phyloP scores from a whole-genome alignment of 2,113 vertebrate species.

The Oreochromis spilurus region DNA sequence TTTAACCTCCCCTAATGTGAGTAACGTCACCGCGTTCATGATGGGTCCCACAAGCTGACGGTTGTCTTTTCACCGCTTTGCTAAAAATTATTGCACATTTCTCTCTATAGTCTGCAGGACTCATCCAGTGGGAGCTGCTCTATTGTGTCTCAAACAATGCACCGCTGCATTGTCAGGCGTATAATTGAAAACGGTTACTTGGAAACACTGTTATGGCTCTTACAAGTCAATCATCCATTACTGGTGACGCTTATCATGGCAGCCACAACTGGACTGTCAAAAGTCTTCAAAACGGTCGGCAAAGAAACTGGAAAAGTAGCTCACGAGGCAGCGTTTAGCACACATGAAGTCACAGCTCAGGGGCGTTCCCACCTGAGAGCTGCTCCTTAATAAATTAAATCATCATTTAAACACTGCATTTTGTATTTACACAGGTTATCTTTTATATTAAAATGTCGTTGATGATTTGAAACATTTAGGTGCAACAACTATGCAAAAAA shows the following conservation, averaged over 20 bases:
- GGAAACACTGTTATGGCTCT: neutral
- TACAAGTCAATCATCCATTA: neutral
- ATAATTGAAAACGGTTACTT: neutral
- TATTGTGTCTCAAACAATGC: neutral
- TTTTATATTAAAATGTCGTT: neutral
- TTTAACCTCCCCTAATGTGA: neutral
- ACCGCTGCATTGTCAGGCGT: neutral
- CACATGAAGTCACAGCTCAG: neutral
- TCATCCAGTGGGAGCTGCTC: neutral
- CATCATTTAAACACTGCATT: neutral
- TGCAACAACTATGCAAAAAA: neutral
- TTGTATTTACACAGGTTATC: neutral
- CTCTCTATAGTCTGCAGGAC: neutral
- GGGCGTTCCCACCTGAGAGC: neutral
- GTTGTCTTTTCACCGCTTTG: neutral
- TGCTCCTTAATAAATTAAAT: neutral
- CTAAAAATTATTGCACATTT: neutral
- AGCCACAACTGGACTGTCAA: neutral
- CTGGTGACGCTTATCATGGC: neutral
- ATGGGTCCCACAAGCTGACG: neutral
- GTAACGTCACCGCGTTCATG: neutral
- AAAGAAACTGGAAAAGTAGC: neutral
- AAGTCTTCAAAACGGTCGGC: neutral
- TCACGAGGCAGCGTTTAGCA: neutral
- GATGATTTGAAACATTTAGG: neutral